These are phyloP conservation scores for Myotis findleyi DNA, from an alignment of 2,797 vertebrate species.

Conservation along the genomic window DNA sequence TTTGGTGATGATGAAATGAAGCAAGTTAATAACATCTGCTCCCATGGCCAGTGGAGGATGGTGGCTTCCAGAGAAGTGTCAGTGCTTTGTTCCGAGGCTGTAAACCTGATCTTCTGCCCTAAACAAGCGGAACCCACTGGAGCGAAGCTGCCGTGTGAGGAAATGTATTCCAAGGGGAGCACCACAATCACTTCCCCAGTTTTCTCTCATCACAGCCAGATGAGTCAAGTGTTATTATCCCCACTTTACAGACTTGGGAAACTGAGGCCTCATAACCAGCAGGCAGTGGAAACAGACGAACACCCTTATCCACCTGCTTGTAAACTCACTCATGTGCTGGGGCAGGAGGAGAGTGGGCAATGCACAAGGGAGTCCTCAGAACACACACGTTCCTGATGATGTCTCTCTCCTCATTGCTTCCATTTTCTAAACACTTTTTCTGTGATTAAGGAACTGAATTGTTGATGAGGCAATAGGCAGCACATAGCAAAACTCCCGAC, in stretches of 20 bases:
- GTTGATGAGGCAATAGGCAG: neutral
- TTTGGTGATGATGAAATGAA: conserved; percentile 46
- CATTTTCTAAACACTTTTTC: neutral
- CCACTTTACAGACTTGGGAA: neutral
- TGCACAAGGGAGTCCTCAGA: neutral
- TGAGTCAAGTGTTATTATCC: neutral
- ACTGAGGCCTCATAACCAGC: neutral
- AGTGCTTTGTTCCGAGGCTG: neutral
- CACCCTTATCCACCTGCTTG: neutral
- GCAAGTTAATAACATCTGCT: neutral
- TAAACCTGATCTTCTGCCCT: neutral
- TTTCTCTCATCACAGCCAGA: neutral
- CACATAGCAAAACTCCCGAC: neutral
- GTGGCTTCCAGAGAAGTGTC: neutral
- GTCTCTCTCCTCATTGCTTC: neutral
- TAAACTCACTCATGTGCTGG: neutral
- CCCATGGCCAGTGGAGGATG: neutral
- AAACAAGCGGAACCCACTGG: neutral
- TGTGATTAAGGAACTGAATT: conserved; percentile 6
- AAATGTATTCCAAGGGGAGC: neutral
- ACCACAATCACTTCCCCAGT: neutral
- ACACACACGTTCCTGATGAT: neutral
- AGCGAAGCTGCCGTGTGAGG: neutral
- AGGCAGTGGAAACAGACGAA: neutral
- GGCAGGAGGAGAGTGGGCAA: neutral